Evolutionary conservation across 92 coral and sea anemone genomes (phyloP).

Genomic region (Epizoanthus fatuus): DNA sequence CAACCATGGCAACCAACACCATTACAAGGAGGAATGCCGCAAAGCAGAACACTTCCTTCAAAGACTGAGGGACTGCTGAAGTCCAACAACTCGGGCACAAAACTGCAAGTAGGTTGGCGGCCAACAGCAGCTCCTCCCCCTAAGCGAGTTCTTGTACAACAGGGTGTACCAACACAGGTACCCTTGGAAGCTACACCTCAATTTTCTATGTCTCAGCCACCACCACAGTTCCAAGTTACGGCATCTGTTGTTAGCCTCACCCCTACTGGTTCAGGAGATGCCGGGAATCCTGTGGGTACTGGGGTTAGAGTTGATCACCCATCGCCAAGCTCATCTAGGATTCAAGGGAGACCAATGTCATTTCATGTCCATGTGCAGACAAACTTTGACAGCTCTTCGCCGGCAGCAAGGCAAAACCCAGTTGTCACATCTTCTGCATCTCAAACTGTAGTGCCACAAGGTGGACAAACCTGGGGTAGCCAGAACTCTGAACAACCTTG

Average conservation of each 20-base stretch:
- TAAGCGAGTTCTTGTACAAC: conserved; percentile 53
- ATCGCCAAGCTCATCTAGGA: conserved; percentile 49
- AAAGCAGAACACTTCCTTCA: background rate
- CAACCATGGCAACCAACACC: conserved; percentile 66
- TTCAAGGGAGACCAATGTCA: conserved; percentile 82
- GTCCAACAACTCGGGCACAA: conserved; percentile 51
- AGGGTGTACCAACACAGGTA: conserved; percentile 36
- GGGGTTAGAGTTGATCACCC: conserved; percentile 23
- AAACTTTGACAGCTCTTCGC: conserved; percentile 61
- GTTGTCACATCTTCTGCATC: conserved; percentile 49
- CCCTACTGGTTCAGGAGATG: conserved; percentile 52
- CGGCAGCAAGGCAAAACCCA: conserved; percentile 44
- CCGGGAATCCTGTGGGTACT: conserved; percentile 27
- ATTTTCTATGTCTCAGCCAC: conserved; percentile 34
- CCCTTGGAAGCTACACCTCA: conserved; percentile 43
- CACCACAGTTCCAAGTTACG: conserved; percentile 96
- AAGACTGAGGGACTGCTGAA: background rate
- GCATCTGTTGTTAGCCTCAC: conserved; percentile 85
- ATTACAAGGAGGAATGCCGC: conserved; percentile 48
- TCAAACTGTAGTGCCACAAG: conserved; percentile 22
- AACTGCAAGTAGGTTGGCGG: conserved; percentile 80
- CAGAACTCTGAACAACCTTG: conserved; percentile 19
- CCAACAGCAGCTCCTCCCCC: conserved; percentile 54
- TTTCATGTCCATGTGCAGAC: conserved; percentile 89
- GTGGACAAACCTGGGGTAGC: background rate